Base-by-base conservation (phyloP, 2,113 vertebrate genomes). In the Onychostruthus taczanowskii region DNA sequence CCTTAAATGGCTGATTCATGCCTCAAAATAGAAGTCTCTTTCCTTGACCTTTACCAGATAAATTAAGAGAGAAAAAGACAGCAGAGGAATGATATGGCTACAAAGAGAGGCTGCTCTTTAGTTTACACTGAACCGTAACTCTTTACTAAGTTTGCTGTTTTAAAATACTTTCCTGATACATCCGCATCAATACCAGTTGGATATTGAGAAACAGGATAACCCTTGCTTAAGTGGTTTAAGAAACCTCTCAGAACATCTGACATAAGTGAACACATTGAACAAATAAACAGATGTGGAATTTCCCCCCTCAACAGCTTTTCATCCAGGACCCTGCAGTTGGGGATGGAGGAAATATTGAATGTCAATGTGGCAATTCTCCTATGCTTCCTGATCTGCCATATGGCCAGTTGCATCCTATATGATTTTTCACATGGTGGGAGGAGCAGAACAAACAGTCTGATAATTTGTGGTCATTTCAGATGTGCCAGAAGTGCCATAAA, bases 171-270 rank as follows among this genome's bases (percentile, higher is more conserved):
- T 92, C 90, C 79, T 95, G 93, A 86, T 91, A 80, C 24, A 41
- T 76, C 93, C 87, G 74, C 84, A 87, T 90, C 75, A 37, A 9
- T 58, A 92, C 68, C 2, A 8, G 67, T 61, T 52, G 10, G 50
- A 44, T 97, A 97, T 96, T 35, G 23, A 97, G 96, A 97, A 97
- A 84, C 10, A 86, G 85, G 49, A 89, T 96, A 85, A 89, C 44
- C 56, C 43, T 95, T 96, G 90, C 95, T 81, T 87, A 97, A 96
- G 96, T 84, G 83, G 90, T 94, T 97, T 96, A 72, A 97, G 93
- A 97, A 97, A 96, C 67, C 53, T 95, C 79, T 88, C 91, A 10
- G 37, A 72, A 58, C 53, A 81, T 81, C 81, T 91, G 75, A 87
- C 81, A 75, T 88, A 91, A 91, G 26, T 37, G 88, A 96, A 96